Evolutionary conservation across 2,797 vertebrate genomes (phyloP).

Genomic region (Botia kubotai): DNA sequence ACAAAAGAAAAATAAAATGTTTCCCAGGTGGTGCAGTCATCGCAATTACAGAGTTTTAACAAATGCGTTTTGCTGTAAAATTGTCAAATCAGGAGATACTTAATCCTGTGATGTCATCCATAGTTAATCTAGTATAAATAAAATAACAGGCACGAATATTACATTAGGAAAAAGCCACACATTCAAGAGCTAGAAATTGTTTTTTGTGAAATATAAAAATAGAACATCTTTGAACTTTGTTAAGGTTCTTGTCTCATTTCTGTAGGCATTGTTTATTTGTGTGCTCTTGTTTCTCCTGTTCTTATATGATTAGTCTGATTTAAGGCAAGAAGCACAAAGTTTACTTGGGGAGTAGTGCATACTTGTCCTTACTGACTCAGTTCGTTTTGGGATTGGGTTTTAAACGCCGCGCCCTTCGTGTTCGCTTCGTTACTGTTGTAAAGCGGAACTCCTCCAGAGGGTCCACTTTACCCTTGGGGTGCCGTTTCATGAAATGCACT

Average conservation of each 20-base stretch:
- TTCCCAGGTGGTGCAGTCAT: conserved; percentile 35
- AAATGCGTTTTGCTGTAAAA: conserved; percentile 71
- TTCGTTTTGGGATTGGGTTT: conserved; percentile 77
- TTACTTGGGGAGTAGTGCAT: conserved; percentile 52
- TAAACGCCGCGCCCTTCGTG: conserved; percentile 83
- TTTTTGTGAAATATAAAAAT: conserved; percentile 83
- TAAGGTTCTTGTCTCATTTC: conserved; percentile 57
- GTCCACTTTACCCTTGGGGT: conserved; percentile 76
- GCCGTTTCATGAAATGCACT: conserved; percentile 87
- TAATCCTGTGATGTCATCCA: conserved; percentile 71
- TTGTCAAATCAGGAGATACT: conserved; percentile 71
- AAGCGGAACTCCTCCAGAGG: conserved; percentile 81
- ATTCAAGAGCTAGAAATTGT: conserved; percentile 71
- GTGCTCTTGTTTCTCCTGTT: conserved; percentile 66
- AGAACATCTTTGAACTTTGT: conserved; percentile 80
- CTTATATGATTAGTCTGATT: conserved; percentile 63
- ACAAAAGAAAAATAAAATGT: conserved; percentile 75
- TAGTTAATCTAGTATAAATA: conserved; percentile 85
- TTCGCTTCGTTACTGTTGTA: conserved; percentile 84
- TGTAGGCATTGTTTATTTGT: conserved; percentile 61
- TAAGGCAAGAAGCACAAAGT: conserved; percentile 69
- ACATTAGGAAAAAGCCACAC: conserved; percentile 75
- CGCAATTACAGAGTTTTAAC: conserved; percentile 71
- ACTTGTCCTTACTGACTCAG: conserved; percentile 61
- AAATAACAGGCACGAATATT: conserved; percentile 75